Evolutionary conservation across 2,113 vertebrate species (phyloP), one percentile per base, ranked within the genome.

Genomic region (Empidonax alnorum): DNA sequence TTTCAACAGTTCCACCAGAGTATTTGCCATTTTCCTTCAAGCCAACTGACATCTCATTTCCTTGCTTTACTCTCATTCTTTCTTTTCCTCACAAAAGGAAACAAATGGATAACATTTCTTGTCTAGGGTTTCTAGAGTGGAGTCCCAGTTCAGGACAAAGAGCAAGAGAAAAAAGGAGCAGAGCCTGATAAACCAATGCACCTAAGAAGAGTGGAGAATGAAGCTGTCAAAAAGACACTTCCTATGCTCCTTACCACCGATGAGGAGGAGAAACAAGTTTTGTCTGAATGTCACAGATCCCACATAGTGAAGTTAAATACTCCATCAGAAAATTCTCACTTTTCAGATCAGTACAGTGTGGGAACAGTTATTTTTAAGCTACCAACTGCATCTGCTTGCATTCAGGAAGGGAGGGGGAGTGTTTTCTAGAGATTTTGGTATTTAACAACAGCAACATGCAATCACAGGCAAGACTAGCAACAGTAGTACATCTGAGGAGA

Each of bases 361-460:
- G 62, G 82, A 93, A 95, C 33, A 35, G 66, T 79, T 59, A 65
- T 73, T 94, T 93, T 55, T 62, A 58, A 79, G 62, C 31, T 72
- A 89, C 59, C 82, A 91, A 82, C 58, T 76, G 49, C 84, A 95
- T 79, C 84, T 94, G 69, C 44, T 39, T 78, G 61, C 62, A 75
- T 50, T 61, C 39, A 62, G 59, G 46, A 83, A 53, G 37, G 65
- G 33, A 84, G 35, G 33, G 37, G 58, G 63, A 84, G 33, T 30
- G 42, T 69, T 69, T 94, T 66, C 37, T 47, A 65, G 12, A 76
- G 44, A 72, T 75, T 42, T 23, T 65, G 30, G 7, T 87, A 65
- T 47, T 74, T 71, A 86, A 56, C 33, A 84, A 52, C 50, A 84
- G 46, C 49, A 92, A 67, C 33, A 42, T 13, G 11, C 55, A 61